Conservation (phyloP, 1,140 invertebrate genomes). For the Drosophila parvula region DNA sequence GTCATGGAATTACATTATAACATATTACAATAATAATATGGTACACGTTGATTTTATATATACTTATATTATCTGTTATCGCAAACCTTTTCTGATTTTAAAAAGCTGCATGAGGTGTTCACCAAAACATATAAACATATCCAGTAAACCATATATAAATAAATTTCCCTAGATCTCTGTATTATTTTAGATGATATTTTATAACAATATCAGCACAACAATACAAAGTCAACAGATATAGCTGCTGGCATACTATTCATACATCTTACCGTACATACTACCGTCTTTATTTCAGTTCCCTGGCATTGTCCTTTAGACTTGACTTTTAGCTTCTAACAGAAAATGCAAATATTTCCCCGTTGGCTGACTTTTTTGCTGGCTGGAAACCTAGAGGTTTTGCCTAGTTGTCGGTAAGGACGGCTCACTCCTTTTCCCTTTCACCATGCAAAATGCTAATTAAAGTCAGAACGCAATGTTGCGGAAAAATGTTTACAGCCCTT, state of each 20-base stretch:
- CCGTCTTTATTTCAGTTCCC: not conserved
- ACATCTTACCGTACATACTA: not conserved
- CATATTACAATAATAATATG: too few relatives aligned
- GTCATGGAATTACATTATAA: too few relatives aligned
- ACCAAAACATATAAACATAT: too few relatives aligned
- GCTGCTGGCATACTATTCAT: not conserved
- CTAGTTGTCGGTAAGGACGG: slow-evolving; percentile 6
- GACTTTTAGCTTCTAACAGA: slow-evolving; percentile 23
- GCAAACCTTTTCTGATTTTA: too few relatives aligned
- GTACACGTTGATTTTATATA: too few relatives aligned
- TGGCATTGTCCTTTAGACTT: not conserved
- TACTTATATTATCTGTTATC: too few relatives aligned
- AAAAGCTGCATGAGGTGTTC: too few relatives aligned
- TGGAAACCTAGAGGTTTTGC: not conserved
- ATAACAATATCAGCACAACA: not conserved
- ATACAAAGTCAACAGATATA: too few relatives aligned
- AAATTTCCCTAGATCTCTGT: too few relatives aligned
- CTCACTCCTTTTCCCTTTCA: slow-evolving; percentile 1
- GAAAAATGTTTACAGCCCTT: slow-evolving; percentile 73
- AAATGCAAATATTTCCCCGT: slow-evolving; percentile 49
- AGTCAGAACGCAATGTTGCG: slow-evolving; percentile 75
- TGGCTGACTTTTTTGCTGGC: slow-evolving; percentile 3
- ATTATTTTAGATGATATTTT: not conserved
- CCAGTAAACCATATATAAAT: too few relatives aligned
- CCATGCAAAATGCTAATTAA: slow-evolving; percentile 76